These are phyloP conservation scores for Monopterus albus DNA, from an alignment of 2,113 vertebrate genomes.

Conservation along the genomic window DNA sequence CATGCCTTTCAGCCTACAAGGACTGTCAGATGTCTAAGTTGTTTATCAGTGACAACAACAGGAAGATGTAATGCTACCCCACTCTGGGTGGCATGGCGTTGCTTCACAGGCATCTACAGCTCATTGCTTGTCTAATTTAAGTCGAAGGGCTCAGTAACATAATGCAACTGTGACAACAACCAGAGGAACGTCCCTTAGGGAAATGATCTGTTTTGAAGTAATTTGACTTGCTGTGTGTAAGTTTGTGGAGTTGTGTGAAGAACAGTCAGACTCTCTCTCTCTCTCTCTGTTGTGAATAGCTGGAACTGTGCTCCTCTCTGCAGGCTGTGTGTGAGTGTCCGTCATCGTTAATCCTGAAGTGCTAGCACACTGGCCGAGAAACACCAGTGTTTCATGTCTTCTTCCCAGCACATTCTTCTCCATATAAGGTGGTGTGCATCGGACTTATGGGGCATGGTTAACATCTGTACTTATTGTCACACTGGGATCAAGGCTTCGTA, in stretches of 20 bases:
- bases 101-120: slow-evolving; percentile 17
- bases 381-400: slow-evolving; percentile 73
- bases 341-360: slow-evolving; percentile 64
- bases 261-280: no score
- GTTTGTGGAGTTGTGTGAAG: slow-evolving; percentile 26
- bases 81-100: slow-evolving; percentile 29
- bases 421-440: slow-evolving; percentile 84
- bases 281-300: neutral
- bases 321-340: slow-evolving; percentile 30
- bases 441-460: slow-evolving; percentile 76
- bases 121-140: slow-evolving; percentile 33
- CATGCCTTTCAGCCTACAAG: slow-evolving; percentile 23
- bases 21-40: slow-evolving; percentile 42
- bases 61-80: slow-evolving; percentile 10
- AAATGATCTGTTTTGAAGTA: slow-evolving; percentile 21
- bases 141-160: neutral
- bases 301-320: slow-evolving; percentile 16
- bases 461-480: slow-evolving; percentile 84
- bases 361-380: slow-evolving; percentile 60
- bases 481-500: slow-evolving; percentile 71
- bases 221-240: slow-evolving; percentile 5
- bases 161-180: slow-evolving; percentile 26
- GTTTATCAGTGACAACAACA: slow-evolving; percentile 57
- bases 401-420: slow-evolving; percentile 81
- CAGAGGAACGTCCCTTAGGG: slow-evolving; percentile 24